phyloP scores from a whole-genome alignment of 2,888 invertebrate species.

The Ochropleura leucogaster region DNA sequence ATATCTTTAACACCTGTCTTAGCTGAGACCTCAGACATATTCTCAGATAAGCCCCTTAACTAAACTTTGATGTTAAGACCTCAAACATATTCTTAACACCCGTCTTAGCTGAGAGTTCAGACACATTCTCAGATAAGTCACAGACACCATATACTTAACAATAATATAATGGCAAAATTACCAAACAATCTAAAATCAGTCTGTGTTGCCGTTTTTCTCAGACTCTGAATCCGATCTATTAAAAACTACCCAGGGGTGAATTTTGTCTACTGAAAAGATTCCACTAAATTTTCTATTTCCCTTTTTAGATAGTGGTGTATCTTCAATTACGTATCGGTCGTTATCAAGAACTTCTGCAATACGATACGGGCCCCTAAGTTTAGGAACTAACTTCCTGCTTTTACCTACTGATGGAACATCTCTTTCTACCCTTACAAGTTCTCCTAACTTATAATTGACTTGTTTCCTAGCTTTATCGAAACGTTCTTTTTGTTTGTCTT shows the following conservation, averaged over 20 bases:
- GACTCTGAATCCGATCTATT: too few relatives aligned
- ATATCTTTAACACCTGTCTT: too few relatives aligned
- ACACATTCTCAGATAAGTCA: too few relatives aligned
- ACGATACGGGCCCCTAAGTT: conserved; percentile 10
- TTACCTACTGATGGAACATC: conserved; percentile 33
- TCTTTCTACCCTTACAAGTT: conserved; percentile 38
- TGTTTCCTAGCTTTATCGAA: conserved; percentile 2
- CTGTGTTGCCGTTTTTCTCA: too few relatives aligned
- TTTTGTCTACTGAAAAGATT: conserved; percentile 7
- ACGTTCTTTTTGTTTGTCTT: conserved; percentile 15
- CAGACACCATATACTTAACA: too few relatives aligned
- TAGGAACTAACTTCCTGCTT: conserved; percentile 31
- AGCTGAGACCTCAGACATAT: too few relatives aligned
- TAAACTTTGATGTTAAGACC: too few relatives aligned
- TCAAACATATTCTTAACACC: too few relatives aligned
- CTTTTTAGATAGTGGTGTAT: conserved; percentile 1
- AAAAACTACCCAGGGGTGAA: conserved; percentile 8
- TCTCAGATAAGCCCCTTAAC: too few relatives aligned
- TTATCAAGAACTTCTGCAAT: conserved; percentile 5
- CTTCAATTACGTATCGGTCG: conserved; percentile 9
- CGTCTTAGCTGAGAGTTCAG: too few relatives aligned
- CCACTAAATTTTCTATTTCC: neutral
- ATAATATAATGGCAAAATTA: too few relatives aligned
- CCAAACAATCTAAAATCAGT: too few relatives aligned
- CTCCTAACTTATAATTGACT: conserved; percentile 16